Percentiles rank a stretch among this genome's conserved stretches.
Conservation (phyloP, 2,888 invertebrate species). For the Germaria angustata region DNA sequence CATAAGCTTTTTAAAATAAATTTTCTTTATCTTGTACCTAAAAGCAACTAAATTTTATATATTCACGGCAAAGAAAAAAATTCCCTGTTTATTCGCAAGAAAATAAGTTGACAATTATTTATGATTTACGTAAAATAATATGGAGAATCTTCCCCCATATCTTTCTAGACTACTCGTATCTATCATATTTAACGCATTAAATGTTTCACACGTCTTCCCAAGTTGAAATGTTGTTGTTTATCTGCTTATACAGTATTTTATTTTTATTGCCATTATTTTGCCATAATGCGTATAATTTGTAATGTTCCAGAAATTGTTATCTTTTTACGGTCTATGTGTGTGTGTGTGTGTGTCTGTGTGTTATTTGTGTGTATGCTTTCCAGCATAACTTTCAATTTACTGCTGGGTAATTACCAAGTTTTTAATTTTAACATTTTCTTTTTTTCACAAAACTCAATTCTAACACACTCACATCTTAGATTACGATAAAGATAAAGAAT, state of each 20-base stretch:
- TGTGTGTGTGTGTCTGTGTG: too few species aligned
- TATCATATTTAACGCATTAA: background rate
- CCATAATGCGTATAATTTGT: constrained; percentile 56
- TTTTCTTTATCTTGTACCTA: too few species aligned
- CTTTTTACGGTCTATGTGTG: background rate
- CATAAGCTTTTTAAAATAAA: too few species aligned
- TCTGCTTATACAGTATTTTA: constrained; percentile 11
- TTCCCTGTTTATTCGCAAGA: too few species aligned
- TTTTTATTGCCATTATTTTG: constrained; percentile 24
- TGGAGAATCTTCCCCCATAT: too few species aligned
- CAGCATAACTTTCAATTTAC: constrained; percentile 40
- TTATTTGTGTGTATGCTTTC: too few species aligned
- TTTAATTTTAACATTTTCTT: constrained; percentile 53
- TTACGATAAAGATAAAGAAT: background rate
- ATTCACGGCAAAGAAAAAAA: too few species aligned
- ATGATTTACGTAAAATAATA: too few species aligned
- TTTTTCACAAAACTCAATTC: background rate
- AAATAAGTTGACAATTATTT: too few species aligned
- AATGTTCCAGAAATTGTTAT: background rate
- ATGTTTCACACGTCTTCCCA: background rate
- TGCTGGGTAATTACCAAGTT: constrained; percentile 68
- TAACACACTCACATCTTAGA: background rate
- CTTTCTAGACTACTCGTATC: background rate
- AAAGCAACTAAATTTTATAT: too few species aligned
- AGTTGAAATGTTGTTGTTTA: background rate